phyloP scores from a whole-genome alignment of 2,113 vertebrate genomes.

The Pluvianellus socialis region DNA sequence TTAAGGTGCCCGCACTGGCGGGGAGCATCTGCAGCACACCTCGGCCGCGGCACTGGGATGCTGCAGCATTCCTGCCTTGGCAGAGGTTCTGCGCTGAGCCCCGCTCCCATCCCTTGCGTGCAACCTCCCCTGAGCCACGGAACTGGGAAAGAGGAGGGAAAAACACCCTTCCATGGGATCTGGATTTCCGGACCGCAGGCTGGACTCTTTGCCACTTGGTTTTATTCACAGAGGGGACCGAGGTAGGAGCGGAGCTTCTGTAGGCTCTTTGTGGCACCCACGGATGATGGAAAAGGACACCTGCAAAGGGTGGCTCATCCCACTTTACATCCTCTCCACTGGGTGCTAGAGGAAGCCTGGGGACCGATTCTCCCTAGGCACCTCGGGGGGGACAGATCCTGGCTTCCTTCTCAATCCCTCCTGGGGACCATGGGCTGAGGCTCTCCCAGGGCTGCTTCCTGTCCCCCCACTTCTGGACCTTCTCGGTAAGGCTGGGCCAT shows the following conservation, averaged over 20 bases:
- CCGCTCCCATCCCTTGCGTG: background rate
- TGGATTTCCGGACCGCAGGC: background rate
- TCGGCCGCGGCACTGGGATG: background rate
- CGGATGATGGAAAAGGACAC: background rate
- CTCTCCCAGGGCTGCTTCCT: background rate
- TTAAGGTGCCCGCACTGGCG: background rate
- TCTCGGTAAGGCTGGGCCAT: fast-evolving
- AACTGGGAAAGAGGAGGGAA: background rate
- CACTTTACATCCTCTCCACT: background rate
- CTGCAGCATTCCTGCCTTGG: background rate
- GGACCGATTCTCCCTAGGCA: background rate
- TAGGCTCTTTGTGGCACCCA: background rate
- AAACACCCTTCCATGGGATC: background rate
- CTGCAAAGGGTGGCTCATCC: background rate
- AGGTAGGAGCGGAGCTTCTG: background rate
- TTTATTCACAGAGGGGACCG: fast-evolving
- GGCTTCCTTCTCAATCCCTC: background rate
- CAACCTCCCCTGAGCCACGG: background rate
- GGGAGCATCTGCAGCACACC: background rate
- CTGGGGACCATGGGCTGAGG: background rate
- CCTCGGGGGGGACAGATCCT: background rate
- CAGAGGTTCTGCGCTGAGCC: background rate
- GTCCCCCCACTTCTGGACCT: background rate
- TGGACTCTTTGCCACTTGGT: background rate
- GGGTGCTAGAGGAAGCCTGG: background rate